These are phyloP conservation scores for Pimpla rufipes DNA, from an alignment of 2,888 invertebrate species.

Conservation along the genomic window DNA sequence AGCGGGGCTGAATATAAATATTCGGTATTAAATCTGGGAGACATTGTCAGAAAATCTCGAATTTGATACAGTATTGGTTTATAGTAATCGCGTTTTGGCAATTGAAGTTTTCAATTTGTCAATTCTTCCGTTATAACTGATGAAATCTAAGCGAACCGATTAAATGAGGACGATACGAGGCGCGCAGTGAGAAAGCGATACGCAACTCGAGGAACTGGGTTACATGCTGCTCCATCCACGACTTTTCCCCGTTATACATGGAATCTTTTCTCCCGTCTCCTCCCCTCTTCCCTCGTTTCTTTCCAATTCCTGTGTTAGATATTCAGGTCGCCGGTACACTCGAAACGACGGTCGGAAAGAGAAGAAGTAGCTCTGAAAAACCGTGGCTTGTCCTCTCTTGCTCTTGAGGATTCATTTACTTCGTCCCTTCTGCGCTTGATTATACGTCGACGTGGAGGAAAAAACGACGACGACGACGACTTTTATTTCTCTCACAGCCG, in stretches of 20 bases:
- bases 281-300: background rate
- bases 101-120: background rate
- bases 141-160: background rate
- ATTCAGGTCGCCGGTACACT: slow-evolving; percentile 65
- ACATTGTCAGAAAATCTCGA: too few species aligned
- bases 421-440: slow-evolving; percentile 57
- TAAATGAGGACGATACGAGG: too few species aligned
- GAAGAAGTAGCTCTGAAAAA: slow-evolving; percentile 22
- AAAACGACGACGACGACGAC: slow-evolving; percentile 10
- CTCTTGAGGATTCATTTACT: slow-evolving; percentile 48
- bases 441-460: slow-evolving; percentile 44
- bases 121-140: too few species aligned
- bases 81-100: too few species aligned
- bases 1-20: background rate
- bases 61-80: too few species aligned
- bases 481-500: slow-evolving; percentile 41
- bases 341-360: slow-evolving; percentile 56
- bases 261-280: background rate
- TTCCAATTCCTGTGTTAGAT: slow-evolving; percentile 60
- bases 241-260: slow-evolving; percentile 6
- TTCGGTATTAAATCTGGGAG: too few species aligned
- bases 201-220: slow-evolving; percentile 58
- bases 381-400: slow-evolving; percentile 50
- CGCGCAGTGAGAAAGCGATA: background rate
- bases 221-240: slow-evolving; percentile 26